Evolutionary conservation across 2,797 vertebrate genomes (phyloP), one percentile per base, ranked within the genome.

Genomic region (Tinamus major): DNA sequence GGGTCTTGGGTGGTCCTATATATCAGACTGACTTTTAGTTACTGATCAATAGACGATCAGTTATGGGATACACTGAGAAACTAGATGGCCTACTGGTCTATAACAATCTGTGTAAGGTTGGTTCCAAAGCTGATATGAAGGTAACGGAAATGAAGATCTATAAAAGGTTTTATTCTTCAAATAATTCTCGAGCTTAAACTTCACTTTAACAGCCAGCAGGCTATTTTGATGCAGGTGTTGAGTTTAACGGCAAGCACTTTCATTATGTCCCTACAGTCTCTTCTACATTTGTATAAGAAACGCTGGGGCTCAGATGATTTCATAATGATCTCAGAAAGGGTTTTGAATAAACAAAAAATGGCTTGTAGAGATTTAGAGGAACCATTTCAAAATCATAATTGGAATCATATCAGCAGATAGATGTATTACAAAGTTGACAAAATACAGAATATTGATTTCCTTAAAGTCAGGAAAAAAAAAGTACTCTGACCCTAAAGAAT

Each of bases 11-110:
- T 95, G 90, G 59, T 77, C 81, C 90, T 89, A 44, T 79, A 49
- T 76, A 82, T 87, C 87, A 92, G 51, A 68, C 23, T 48, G 78
- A 92, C 78, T 84, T 89, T 79, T 61, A 85, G 79, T 61, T 92
- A 79, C 82, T 41, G 48, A 72, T 87, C 62, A 78, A 6, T 8
- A 31, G 63, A 88, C 80, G 39, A 91, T 76, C 69, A 65, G 7
- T 65, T 82, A 65, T 65, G 46, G 41, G 23, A 84, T 69, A 91
- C 63, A 85, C 33, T 20, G 13, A 56, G 74, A 58, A 76, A 77
- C 41, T 49, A 85, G 24, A 23, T 53, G 75, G 33, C 33, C 24
- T 82, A 48, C 24, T 71, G 51, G 18, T 75, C 27, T 72, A 13
- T 35, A 48, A 63, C 27, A 29, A 23, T 35, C 15, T 46, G 26